Evolutionary conservation across 2,888 invertebrate genomes (phyloP).

Genomic region (Caenorhabditis angaria): DNA sequence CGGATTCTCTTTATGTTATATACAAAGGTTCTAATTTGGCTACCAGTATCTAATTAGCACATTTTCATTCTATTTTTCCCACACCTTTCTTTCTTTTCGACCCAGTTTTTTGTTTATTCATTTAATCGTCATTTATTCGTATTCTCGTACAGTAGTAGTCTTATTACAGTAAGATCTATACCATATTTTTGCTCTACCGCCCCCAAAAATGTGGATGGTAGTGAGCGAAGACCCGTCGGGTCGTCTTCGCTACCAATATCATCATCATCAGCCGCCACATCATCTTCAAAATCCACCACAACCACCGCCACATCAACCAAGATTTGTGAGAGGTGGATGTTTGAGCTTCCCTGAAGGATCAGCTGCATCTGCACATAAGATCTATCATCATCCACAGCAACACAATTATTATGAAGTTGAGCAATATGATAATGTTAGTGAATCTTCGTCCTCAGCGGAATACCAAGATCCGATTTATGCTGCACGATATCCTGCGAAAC

Average conservation of each 20-base stretch:
- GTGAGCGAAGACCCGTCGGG: slow-evolving; percentile 57
- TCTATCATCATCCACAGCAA: slow-evolving; percentile 1
- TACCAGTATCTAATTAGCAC: too few species aligned
- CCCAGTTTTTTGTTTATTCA: background rate
- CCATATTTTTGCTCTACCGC: background rate
- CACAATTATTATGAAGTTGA: slow-evolving; percentile 34
- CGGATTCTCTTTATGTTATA: too few species aligned
- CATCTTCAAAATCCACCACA: slow-evolving; percentile 11
- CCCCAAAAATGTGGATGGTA: slow-evolving; percentile 56
- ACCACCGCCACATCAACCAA: slow-evolving; percentile 28
- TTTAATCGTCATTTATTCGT: background rate
- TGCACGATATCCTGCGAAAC: slow-evolving; percentile 18
- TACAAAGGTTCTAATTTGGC: too few species aligned
- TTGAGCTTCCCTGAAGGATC: slow-evolving; percentile 43
- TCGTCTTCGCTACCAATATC: slow-evolving; percentile 53
- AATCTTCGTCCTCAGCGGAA: slow-evolving; percentile 46
- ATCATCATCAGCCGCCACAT: slow-evolving; percentile 25
- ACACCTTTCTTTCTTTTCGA: background rate
- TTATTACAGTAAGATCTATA: background rate
- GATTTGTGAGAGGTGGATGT: slow-evolving; percentile 47
- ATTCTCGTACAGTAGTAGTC: background rate
- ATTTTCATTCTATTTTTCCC: too few species aligned
- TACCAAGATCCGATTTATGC: slow-evolving; percentile 48
- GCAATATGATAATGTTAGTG: slow-evolving; percentile 52
- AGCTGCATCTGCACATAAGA: slow-evolving; percentile 10